A percentile compares a stretch with the other conserved stretches of the same genome.
These are phyloP conservation scores for Cephalotes varians DNA, from an alignment of 2,888 invertebrate genomes.

Conservation along the genomic window DNA sequence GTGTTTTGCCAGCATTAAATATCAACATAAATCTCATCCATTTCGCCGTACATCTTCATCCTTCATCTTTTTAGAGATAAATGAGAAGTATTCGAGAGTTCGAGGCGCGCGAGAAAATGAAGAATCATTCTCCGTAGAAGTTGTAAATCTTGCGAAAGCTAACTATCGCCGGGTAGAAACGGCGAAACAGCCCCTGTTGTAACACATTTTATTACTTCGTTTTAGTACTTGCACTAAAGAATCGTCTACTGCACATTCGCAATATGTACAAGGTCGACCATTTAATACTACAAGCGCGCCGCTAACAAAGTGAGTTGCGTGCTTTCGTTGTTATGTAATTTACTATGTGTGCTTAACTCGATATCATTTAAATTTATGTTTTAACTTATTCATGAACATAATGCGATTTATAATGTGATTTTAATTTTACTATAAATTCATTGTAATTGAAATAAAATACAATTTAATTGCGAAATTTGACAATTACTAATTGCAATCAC, in stretches of 20 bases:
- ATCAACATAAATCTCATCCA: constrained; percentile 41
- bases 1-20: constrained; percentile 34
- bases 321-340: constrained; percentile 54
- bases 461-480: not conserved
- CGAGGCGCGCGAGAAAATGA: constrained; percentile 57
- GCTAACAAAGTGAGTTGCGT: constrained; percentile 32
- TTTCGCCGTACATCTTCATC: constrained; percentile 38
- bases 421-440: not conserved
- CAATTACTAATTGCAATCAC: not conserved
- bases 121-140: constrained; percentile 57
- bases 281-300: constrained; percentile 50
- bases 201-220: constrained; percentile 62
- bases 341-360: constrained; percentile 43
- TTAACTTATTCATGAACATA: not conserved
- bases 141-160: constrained; percentile 68
- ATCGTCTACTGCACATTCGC: constrained; percentile 47
- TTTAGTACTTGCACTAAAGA: constrained; percentile 59
- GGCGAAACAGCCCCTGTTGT: constrained; percentile 52
- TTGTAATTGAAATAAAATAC: not conserved
- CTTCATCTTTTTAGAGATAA: constrained; percentile 29
- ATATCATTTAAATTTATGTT: constrained; percentile 54
- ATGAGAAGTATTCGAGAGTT: constrained; percentile 50
- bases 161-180: constrained; percentile 60
- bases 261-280: constrained; percentile 45
- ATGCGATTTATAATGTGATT: not conserved